Conservation (phyloP, 2,113 vertebrate genomes). For the Corythornis vintsioides region DNA sequence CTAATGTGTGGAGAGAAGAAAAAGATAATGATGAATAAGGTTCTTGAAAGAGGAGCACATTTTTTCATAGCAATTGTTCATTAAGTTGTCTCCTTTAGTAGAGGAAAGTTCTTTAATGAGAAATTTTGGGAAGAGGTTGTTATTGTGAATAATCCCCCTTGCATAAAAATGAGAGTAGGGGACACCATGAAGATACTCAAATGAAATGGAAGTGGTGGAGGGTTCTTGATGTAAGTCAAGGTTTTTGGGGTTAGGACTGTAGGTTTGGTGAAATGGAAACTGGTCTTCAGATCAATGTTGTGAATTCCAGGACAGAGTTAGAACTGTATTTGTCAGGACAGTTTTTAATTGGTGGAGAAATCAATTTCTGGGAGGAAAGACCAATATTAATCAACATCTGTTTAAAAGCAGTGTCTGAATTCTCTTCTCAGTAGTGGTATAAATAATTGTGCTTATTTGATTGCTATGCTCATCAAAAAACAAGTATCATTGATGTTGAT, state of each 20-base stretch:
- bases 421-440: neutral
- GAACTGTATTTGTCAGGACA: neutral
- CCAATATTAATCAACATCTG: slow-evolving; percentile 25
- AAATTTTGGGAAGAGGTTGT: neutral
- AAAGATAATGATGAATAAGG: neutral
- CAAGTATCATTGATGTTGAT: neutral
- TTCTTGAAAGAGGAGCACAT: neutral
- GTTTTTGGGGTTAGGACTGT: neutral
- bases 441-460: slow-evolving; percentile 23
- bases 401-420: neutral
- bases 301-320: neutral
- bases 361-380: slow-evolving; percentile 3
- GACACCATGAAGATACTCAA: neutral
- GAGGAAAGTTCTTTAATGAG: neutral
- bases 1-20: neutral
- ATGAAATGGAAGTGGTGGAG: neutral
- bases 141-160: neutral
- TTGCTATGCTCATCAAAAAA: neutral
- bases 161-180: neutral
- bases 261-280: neutral
- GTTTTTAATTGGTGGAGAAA: slow-evolving; percentile 45
- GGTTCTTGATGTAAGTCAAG: neutral
- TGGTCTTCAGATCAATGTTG: neutral
- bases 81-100: neutral
- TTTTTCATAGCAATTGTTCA: neutral